Evolutionary conservation across 2,797 vertebrate species (phyloP).

Genomic region (Catostomus latipinnis): DNA sequence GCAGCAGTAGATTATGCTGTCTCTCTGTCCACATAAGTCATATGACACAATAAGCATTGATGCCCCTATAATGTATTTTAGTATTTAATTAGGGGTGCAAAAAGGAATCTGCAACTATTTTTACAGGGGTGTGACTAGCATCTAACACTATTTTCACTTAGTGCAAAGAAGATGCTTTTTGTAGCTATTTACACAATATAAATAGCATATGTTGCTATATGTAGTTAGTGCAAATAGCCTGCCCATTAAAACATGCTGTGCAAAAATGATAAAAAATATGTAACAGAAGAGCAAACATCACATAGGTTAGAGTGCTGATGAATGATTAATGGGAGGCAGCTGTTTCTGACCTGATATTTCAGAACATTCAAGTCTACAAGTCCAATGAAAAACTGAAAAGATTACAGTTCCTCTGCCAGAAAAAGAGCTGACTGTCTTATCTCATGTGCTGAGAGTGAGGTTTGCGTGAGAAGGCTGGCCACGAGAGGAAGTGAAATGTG

Average conservation of each 20-base stretch:
- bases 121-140: too few species aligned
- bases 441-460: slow-evolving; percentile 24
- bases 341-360: slow-evolving; percentile 2
- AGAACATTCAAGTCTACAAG: too few species aligned
- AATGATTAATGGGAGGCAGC: background rate
- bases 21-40: slow-evolving; percentile 25
- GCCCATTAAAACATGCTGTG: background rate
- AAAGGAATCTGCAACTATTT: background rate
- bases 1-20: slow-evolving; percentile 16
- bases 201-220: too few species aligned
- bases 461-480: slow-evolving; percentile 70
- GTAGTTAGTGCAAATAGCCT: background rate
- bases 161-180: too few species aligned
- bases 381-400: background rate
- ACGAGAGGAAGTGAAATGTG: slow-evolving; percentile 71
- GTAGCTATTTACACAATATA: too few species aligned
- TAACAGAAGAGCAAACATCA: background rate
- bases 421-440: slow-evolving; percentile 51
- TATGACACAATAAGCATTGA: slow-evolving; percentile 18
- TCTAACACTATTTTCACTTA: too few species aligned
- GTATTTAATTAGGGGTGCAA: background rate
- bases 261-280: background rate
- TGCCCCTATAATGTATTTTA: slow-evolving; percentile 7
- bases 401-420: background rate
- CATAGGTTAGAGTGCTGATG: background rate